A percentile compares a stretch with the other conserved stretches of the same genome.
Evolutionary conservation across 2,888 invertebrate genomes (phyloP).

Genomic region (Anodontia alba): DNA sequence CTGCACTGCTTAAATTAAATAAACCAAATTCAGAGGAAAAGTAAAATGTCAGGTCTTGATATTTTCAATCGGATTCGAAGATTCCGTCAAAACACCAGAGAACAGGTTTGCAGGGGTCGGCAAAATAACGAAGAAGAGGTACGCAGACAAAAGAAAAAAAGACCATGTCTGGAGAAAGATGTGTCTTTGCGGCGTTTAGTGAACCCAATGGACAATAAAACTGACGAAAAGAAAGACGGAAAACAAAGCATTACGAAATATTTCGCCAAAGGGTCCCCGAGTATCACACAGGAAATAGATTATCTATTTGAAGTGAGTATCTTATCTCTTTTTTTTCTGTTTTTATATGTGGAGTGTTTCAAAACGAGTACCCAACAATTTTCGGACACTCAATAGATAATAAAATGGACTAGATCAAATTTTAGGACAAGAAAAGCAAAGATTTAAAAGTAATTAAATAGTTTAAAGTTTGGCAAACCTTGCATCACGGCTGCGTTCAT

Average conservation of each 20-base stretch:
- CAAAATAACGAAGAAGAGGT: not conserved
- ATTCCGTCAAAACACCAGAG: not conserved
- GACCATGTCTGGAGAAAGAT: not conserved
- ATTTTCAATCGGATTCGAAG: not conserved
- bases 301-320: not conserved
- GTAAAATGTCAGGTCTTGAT: not conserved
- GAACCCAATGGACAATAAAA: not conserved
- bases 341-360: no score
- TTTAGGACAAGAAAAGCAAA: no score
- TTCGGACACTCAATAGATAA: no score
- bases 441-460: no score
- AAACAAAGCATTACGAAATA: not conserved
- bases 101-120: not conserved
- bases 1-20: no score
- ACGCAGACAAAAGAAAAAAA: not conserved
- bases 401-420: no score
- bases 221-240: not conserved
- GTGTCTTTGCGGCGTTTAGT: not conserved
- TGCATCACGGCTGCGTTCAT: no score
- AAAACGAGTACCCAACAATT: no score
- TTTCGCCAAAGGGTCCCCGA: not conserved
- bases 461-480: no score
- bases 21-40: no score
- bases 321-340: no score
- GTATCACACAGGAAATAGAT: conserved; percentile 15